Conservation (phyloP, 2,113 vertebrate species). For the Phalacrocorax brasilianus region DNA sequence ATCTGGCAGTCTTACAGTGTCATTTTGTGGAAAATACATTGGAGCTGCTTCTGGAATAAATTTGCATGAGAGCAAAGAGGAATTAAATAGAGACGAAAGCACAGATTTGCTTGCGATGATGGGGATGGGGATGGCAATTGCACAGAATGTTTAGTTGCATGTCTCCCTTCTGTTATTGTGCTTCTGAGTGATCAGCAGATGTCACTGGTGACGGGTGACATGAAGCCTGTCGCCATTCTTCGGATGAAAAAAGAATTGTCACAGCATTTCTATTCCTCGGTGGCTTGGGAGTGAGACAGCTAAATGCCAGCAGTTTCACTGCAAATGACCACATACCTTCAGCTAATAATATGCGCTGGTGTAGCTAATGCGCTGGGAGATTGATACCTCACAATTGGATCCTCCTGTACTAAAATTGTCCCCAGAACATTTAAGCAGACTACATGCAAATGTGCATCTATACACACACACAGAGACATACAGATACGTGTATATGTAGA, state of each 20-base stretch:
- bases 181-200: slow-evolving; percentile 63
- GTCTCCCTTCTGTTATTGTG: slow-evolving; percentile 66
- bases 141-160: slow-evolving; percentile 67
- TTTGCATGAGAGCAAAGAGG: slow-evolving; percentile 58
- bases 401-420: not conserved
- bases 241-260: not conserved
- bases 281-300: not conserved
- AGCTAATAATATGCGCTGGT: not conserved
- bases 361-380: not conserved
- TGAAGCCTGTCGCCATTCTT: slow-evolving; percentile 31
- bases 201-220: slow-evolving; percentile 52
- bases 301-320: not conserved
- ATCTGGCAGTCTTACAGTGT: slow-evolving; percentile 36
- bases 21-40: slow-evolving; percentile 53
- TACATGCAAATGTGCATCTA: not conserved
- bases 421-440: not conserved
- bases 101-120: slow-evolving; percentile 63
- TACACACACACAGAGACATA: not conserved
- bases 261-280: not conserved
- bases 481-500: not conserved
- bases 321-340: not conserved
- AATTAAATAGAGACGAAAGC: slow-evolving; percentile 46
- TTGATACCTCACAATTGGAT: not conserved
- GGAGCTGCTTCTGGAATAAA: slow-evolving; percentile 45
- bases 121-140: slow-evolving; percentile 53